Conservation (phyloP, 2,888 invertebrate species). For the Oscheius sp. region DNA sequence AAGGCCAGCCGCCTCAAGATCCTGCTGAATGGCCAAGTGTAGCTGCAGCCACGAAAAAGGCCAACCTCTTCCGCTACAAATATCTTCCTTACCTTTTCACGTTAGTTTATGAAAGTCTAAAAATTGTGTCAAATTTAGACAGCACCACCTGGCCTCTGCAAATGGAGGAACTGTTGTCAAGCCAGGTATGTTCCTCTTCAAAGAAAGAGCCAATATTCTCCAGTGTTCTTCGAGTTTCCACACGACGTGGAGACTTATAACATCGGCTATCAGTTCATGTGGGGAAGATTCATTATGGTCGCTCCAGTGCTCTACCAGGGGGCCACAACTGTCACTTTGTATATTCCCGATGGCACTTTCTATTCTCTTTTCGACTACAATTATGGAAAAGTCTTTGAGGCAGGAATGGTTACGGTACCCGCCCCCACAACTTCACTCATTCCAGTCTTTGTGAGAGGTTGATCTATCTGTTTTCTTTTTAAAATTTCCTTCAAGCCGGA, state of each 20-base stretch:
- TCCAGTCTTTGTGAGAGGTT: slow-evolving; percentile 61
- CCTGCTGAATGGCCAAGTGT: slow-evolving; percentile 67
- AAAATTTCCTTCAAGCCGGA: too few relatives aligned
- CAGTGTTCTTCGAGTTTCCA: slow-evolving; percentile 66
- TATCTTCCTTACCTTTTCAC: slow-evolving; percentile 65
- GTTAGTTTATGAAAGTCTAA: slow-evolving; percentile 30
- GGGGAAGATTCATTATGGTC: slow-evolving; percentile 58
- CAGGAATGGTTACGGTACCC: slow-evolving; percentile 41
- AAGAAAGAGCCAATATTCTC: too few relatives aligned
- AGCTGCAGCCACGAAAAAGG: slow-evolving; percentile 59
- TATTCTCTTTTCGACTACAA: slow-evolving; percentile 59
- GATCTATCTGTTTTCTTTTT: neutral
- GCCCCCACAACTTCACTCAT: slow-evolving; percentile 58
- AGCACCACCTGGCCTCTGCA: slow-evolving; percentile 57
- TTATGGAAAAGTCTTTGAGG: slow-evolving; percentile 41
- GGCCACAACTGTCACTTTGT: slow-evolving; percentile 59
- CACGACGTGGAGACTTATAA: slow-evolving; percentile 49
- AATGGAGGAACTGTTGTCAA: slow-evolving; percentile 60
- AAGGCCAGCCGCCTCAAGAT: slow-evolving; percentile 57
- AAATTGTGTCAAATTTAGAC: slow-evolving; percentile 35
- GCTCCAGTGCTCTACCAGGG: slow-evolving; percentile 50
- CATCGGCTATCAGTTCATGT: slow-evolving; percentile 65
- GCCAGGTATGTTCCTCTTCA: too few relatives aligned
- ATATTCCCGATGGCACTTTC: slow-evolving; percentile 71
- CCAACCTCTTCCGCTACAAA: slow-evolving; percentile 65